Conservation (phyloP, 2,888 invertebrate species). For the Andrena haemorrhoa region DNA sequence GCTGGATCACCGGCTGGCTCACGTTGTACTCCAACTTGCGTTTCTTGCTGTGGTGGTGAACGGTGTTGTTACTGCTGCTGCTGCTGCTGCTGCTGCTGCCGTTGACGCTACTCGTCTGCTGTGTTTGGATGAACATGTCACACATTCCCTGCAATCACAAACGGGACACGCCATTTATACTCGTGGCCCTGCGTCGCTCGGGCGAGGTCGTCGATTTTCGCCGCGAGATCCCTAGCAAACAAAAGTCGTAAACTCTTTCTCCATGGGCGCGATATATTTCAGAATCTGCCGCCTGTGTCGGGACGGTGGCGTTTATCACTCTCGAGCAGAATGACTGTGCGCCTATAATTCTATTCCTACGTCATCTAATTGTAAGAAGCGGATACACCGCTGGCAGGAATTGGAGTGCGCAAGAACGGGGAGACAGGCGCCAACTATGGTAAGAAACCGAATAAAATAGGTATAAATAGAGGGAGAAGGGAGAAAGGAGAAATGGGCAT, state of each 20-base stretch:
- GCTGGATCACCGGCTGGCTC: slow-evolving; percentile 84
- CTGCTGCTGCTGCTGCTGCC: slow-evolving; percentile 84
- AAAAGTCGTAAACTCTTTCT: no score
- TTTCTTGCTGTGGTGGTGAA: slow-evolving; percentile 84
- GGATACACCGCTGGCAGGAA: no score
- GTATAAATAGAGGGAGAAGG: background rate
- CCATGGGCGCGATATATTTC: no score
- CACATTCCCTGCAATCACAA: slow-evolving; percentile 90
- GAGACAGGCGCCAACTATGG: background rate
- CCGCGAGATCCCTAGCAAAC: no score
- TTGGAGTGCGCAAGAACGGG: slow-evolving; percentile 8
- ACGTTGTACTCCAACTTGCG: slow-evolving; percentile 85
- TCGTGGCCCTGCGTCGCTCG: background rate
- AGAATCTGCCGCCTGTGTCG: no score
- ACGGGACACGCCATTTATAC: slow-evolving; percentile 5
- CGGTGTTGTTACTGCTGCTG: slow-evolving; percentile 82
- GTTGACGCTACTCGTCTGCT: slow-evolving; percentile 87
- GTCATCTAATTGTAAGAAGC: background rate
- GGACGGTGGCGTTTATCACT: background rate
- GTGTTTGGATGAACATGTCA: slow-evolving; percentile 93
- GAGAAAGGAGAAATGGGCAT: background rate
- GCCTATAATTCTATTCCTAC: background rate
- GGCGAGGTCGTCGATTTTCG: background rate
- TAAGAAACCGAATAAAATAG: background rate
- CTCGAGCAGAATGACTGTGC: background rate